phyloP scores from a whole-genome alignment of 1,140 invertebrate genomes.

The Sweltsa coloradensis region DNA sequence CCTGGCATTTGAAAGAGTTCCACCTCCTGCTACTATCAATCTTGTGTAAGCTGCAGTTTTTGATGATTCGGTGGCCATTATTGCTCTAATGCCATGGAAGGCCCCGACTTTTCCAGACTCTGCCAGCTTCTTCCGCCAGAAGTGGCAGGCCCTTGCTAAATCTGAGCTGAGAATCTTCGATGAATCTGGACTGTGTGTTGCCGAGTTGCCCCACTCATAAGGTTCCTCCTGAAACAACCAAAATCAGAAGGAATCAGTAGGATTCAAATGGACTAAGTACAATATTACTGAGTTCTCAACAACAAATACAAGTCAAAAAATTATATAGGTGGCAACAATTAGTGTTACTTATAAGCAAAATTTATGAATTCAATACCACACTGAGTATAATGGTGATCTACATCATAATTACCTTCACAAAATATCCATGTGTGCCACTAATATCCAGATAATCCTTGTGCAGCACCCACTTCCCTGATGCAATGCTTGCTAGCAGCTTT shows the following conservation, averaged over 20 bases:
- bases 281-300: too few relatives aligned
- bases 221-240: conserved; percentile 48
- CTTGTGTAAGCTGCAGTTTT: too few relatives aligned
- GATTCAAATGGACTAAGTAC: conserved; percentile 3
- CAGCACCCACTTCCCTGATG: conserved; percentile 77
- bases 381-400: not conserved
- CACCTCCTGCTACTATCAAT: too few relatives aligned
- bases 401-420: conserved; percentile 45
- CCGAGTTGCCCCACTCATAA: conserved; percentile 64
- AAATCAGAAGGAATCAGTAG: conserved; percentile 10
- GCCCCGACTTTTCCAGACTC: conserved; percentile 35
- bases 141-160: conserved; percentile 31
- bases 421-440: conserved; percentile 44
- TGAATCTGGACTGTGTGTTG: conserved; percentile 24
- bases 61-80: too few relatives aligned
- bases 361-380: not conserved
- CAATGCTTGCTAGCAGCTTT: conserved; percentile 71
- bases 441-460: conserved; percentile 62
- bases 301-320: too few relatives aligned
- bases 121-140: conserved; percentile 43
- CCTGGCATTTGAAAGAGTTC: too few relatives aligned
- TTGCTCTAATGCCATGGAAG: conserved; percentile 51
- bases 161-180: not conserved
- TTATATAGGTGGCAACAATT: too few relatives aligned
- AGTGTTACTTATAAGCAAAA: not conserved